These are phyloP conservation scores for Oncopeltus fasciatus DNA, from an alignment of 1,140 invertebrate species.

Conservation along the genomic window DNA sequence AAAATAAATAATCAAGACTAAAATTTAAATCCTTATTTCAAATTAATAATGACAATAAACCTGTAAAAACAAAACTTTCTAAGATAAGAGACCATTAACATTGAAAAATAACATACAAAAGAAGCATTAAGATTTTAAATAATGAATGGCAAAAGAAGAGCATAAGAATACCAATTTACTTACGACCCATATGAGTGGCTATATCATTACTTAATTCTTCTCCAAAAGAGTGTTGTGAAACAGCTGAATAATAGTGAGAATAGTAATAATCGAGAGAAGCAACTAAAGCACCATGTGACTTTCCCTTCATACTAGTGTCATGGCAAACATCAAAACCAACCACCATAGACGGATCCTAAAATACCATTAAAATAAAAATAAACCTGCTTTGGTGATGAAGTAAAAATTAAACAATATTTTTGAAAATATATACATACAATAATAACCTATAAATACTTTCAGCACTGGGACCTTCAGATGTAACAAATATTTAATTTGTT, in stretches of 20 bases:
- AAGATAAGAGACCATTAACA: not conserved
- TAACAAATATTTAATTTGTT: no score
- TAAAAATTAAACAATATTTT: no score
- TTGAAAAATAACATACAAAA: no score
- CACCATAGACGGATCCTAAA: slow-evolving; percentile 43
- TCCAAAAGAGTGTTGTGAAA: slow-evolving; percentile 49
- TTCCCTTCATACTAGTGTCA: slow-evolving; percentile 43
- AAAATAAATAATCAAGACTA: no score
- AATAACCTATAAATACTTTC: no score
- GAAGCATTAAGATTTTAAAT: no score
- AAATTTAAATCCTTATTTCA: no score
- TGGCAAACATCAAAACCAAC: slow-evolving; percentile 81
- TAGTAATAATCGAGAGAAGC: slow-evolving; percentile 49
- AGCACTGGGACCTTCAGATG: no score
- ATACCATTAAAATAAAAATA: not conserved
- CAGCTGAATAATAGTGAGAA: slow-evolving; percentile 51
- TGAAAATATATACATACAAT: no score
- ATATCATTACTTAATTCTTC: slow-evolving; percentile 57
- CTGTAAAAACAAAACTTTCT: not conserved
- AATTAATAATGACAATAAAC: not conserved
- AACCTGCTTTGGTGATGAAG: no score
- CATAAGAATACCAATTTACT: no score
- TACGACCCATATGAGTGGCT: slow-evolving; percentile 35
- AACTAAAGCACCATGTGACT: slow-evolving; percentile 60
- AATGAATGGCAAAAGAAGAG: no score